Base-by-base conservation (phyloP, 2,888 invertebrate species). In the Carterocephalus palaemon region DNA sequence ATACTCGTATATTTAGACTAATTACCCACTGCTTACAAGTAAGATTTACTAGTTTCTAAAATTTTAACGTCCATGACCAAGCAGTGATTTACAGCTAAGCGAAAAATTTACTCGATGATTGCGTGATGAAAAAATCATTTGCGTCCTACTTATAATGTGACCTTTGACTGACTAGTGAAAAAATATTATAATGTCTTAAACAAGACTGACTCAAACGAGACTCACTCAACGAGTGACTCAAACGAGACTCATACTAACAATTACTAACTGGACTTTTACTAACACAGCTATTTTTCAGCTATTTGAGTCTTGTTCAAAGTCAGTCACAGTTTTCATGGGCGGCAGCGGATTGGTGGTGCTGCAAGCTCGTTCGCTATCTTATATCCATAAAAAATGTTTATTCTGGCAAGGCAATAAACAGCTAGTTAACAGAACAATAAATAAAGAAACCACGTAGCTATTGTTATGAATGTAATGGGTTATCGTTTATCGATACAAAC, bases 401-500 rank as follows among this genome's bases (percentile, higher is more conserved):
- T 22, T 22, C 2, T 29, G 15, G 15, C 15, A n/a, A 3, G 24
- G 8, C 24, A 2, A 6, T 9, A 24, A 9, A 24, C 2, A 24
- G 31, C 26, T n/a, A 26, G 12, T 6, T 3, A 26, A 12, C 3
- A 4, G 4, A 26, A 19, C 9, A 32, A 15, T 15, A 13, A 15
- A 23, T 37, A 19, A 26, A 24, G 17, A 12, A 19, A 12, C 26
- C 19, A 4, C 23, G 40, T 20, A 40, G 31, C 31, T 32, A 31
- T 40, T 40, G 31, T 16, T 15, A 31, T 31, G 13, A 54, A 47
- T 51, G 46, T 53, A 53, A 56, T 55, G 43, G 49, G 52, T 49
- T 49, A 53, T 53, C 51, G 49, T 49, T 51, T 53, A 52, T 54
- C 53, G 53, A 59, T 54, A 60, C 54, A 60, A 54, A 55, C 54